Evolutionary conservation across 2,888 invertebrate species (phyloP).

Genomic region (Ichneumoninae sp.): DNA sequence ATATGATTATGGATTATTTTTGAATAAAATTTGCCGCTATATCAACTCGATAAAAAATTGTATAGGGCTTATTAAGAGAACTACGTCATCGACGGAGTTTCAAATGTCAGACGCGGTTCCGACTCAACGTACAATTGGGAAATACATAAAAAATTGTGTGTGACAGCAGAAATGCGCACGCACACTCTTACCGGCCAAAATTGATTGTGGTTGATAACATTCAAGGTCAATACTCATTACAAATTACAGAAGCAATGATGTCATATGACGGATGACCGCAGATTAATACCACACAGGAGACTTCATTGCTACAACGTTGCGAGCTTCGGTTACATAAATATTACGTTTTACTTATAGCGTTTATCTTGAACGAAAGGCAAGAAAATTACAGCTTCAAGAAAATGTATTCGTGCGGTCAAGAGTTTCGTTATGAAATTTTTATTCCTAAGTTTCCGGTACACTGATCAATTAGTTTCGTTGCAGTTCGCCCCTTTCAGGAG

Average conservation of each 20-base stretch:
- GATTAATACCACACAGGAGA: neutral
- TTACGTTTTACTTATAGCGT: neutral
- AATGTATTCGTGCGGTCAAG: neutral
- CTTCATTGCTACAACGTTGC: neutral
- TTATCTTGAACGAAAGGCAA: neutral
- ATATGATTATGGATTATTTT: too few species aligned
- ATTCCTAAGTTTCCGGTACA: constrained; percentile 40
- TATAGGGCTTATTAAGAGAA: too few species aligned
- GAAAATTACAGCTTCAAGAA: neutral
- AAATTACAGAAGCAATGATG: neutral
- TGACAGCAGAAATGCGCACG: too few species aligned
- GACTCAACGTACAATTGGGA: too few species aligned
- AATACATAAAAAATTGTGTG: too few species aligned
- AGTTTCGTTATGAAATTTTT: neutral
- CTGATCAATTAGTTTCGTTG: constrained; percentile 25
- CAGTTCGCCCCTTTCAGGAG: neutral
- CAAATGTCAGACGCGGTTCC: too few species aligned
- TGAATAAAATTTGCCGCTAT: too few species aligned
- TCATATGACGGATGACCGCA: neutral
- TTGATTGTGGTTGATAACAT: too few species aligned
- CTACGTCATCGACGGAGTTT: too few species aligned
- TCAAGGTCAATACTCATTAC: neutral
- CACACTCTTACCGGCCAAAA: too few species aligned
- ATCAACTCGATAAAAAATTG: too few species aligned
- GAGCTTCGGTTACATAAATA: neutral